A percentile compares a stretch with the other conserved stretches of the same genome.
These are phyloP conservation scores for Venusia cambrica DNA, from an alignment of 2,888 invertebrate species.

Conservation along the genomic window DNA sequence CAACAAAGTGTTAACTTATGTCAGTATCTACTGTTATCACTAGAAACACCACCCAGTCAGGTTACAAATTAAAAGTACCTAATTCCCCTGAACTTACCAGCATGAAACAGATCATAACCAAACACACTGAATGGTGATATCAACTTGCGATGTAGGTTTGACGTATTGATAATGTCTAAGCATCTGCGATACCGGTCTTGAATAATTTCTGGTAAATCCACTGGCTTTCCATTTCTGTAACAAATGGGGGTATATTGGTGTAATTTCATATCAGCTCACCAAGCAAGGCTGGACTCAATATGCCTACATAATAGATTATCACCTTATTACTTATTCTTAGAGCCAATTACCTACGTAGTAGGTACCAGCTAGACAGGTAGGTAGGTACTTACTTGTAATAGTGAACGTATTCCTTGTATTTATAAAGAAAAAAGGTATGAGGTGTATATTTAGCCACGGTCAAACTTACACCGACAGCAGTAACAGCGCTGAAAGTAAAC, in stretches of 20 bases:
- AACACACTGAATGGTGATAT: slow-evolving; percentile 85
- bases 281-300: too few relatives aligned
- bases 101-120: slow-evolving; percentile 87
- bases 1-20: too few relatives aligned
- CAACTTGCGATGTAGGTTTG: slow-evolving; percentile 65
- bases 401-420: slow-evolving; percentile 83
- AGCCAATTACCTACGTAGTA: too few relatives aligned
- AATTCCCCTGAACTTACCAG: slow-evolving; percentile 70
- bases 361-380: too few relatives aligned
- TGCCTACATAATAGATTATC: too few relatives aligned
- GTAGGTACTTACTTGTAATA: slow-evolving; percentile 80
- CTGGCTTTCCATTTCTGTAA: slow-evolving; percentile 82
- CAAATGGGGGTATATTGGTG: slow-evolving; percentile 9
- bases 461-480: slow-evolving; percentile 43
- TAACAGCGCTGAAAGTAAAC: slow-evolving; percentile 73
- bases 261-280: too few relatives aligned
- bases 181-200: slow-evolving; percentile 77
- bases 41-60: too few relatives aligned
- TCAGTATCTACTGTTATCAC: too few relatives aligned
- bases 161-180: slow-evolving; percentile 80
- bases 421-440: slow-evolving; percentile 81
- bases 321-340: too few relatives aligned
- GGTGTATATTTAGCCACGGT: slow-evolving; percentile 74
- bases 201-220: slow-evolving; percentile 75
- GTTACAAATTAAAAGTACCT: too few relatives aligned